Evolutionary conservation across 1,140 invertebrate species (phyloP), one percentile per base, ranked within the genome.

Genomic region (Bombus vancouverensis): DNA sequence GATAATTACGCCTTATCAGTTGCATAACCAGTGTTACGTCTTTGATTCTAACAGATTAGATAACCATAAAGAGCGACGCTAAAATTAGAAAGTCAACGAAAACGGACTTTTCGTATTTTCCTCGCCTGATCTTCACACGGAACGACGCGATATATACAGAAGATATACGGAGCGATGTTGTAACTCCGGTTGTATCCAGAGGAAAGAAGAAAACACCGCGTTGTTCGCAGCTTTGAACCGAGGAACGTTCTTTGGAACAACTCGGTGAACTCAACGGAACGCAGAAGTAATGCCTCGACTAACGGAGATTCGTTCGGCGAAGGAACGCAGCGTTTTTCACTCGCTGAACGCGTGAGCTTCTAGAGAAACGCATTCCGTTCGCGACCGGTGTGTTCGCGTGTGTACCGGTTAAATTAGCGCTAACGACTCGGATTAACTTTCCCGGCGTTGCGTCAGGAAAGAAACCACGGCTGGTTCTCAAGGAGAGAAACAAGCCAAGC

Each of bases 401-500:
- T 44, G 53, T 34, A 62, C 57, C n/a, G 53, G 70, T 82, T 34
- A 42, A 82, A 74, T 75, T 65, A 75, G 32, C 81, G 53, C 57
- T 22, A 42, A 34, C 80, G 25, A 74, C 37, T 81, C 70, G 70
- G 53, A 73, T 82, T 65, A 66, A 75, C 57, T 75, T 82, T 82
- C 71, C 57, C 71, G 47, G 39, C n/a, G 71, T 75, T 47, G 71
- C 71, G 71, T 53, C 59, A 68, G 72, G 72, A 76, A 66, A 75
- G 71, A 66, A 76, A 76, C 44, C 59, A 53, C 53, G 39, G 18
- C 62, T n/a, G 5, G n/a, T 15, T 42, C 59, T 47, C 72, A 12
- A 74, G 71, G n/a, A 47, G 68, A 81, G 53, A 66, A 74, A 82
- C 37, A 3, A 74, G 80, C 57, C 71, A 62, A 74, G 80, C 80